Base-by-base conservation (phyloP, 2,797 vertebrate species). In the Anas bahamensis region DNA sequence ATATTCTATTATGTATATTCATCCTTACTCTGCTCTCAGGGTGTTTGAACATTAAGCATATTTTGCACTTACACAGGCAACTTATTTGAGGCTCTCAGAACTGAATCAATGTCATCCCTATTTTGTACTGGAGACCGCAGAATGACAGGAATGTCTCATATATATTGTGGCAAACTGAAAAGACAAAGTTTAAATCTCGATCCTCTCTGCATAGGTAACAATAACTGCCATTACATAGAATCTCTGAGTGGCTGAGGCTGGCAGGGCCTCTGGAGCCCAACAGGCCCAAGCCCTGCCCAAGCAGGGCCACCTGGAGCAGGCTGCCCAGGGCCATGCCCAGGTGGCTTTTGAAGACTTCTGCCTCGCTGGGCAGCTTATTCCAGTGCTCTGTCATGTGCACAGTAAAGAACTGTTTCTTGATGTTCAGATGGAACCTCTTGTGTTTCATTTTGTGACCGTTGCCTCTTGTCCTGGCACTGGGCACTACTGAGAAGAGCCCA, bases 1-100 rank as follows among this genome's bases (percentile, higher is more conserved):
- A 24, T 22, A 21, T 69, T 57, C 21, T 46, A 69, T 53, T 35
- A 55, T 0, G 2, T 63, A 9, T 3, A 24, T 85, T 74, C 14
- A 35, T 18, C 8, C 4, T 26, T 85, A 87, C 61, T 96, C 87
- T 81, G 61, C 60, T 85, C 73, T 94, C 48, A 76, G 59, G 65
- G 41, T 61, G 78, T 59, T 90, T 76, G 86, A 83, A 90, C 73
- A 90, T 78, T 28, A 93, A 95, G 44, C 41, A 64, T 59, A 92
- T 86, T 95, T 96, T 93, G 77, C 74, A 68, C 41, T 95, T 80
- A 83, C 78, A 90, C 48, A 73, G 41, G 65, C 85, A 96, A 95
- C 93, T 92, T 60, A 83, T 86, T 92, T 37, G 31, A 88, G 64
- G 35, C 4, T 73, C 24, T 88, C 50, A 53, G 75, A 65, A 74